Base-by-base conservation (phyloP, 2,113 vertebrate species). In the Elephas maximus region DNA sequence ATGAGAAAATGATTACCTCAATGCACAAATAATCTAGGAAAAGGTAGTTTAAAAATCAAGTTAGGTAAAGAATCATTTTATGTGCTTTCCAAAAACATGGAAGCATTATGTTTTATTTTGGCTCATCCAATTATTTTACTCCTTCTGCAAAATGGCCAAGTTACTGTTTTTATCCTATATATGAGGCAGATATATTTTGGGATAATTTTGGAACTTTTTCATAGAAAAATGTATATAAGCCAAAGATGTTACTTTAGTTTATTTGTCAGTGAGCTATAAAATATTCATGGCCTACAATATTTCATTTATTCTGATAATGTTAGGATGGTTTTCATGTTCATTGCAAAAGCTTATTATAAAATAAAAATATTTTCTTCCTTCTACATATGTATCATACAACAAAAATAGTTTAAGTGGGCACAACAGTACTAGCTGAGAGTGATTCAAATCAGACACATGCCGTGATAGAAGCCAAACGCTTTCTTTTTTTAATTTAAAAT, bases 401-500 rank as follows among this genome's bases (percentile, higher is more conserved):
- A 97, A 97, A 96, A 98, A 93, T 96, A 96, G 97, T 98, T 98
- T 98, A 98, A 98, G 97, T 98, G 95, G 28, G 67, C 96, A 74
- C 92, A 98, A 98, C 94, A 95, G 63, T 93, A 96, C 93, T 96
- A 97, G 96, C 93, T 97, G 92, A 0, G 91, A 98, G 92, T 94
- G 91, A 98, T 97, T 98, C 90, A 98, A 98, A 98, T 98, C 96
- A 98, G 94, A 97, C 90, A 97, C 96, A 98, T 0, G 76, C 98
- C 30, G 71, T 62, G 96, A 96, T 98, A 97, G 79, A 97, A 98
- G 95, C 90, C 93, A 98, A 98, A 96, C 62, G 93, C 41, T 98
- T 98, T 91, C 78, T 53, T 97, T 97, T 97, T 97, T 97, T 93
- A 98, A 98, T 98, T 98, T 98, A 97, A 98, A 98, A 93, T 97